Base-by-base conservation (phyloP, 1,140 invertebrate species). In the Propsilocerus akamusi region DNA sequence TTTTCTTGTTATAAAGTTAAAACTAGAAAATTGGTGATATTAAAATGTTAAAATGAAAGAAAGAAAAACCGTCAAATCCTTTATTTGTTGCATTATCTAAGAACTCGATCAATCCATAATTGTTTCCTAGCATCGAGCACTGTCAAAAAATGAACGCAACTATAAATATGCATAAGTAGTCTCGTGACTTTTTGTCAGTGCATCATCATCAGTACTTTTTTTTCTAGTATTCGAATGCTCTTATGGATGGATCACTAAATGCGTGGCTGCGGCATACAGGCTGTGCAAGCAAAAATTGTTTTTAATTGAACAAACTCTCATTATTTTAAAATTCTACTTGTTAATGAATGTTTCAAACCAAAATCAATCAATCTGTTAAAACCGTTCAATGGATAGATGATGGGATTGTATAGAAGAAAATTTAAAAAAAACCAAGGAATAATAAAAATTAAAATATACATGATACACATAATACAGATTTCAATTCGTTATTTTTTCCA, bases 201-300 rank as follows among this genome's bases (percentile, higher is more conserved):
- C 34, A 20, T 20, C 17, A 41, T 41, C 10, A 41, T 41, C 34
- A 17, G 34, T 41, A 14, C 10, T 41, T 41, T 20, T 14, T 20
- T 41, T 3, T 30, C n/a, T 20, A 41, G 22, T 41, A 20, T 41
- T 14, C 10, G n/a, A 30, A 3, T 30, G 10, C n/a, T 41, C 22
- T 41, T 41, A 41, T 41, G 34, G 34, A 41, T 41, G 10, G 34
- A 41, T 41, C 34, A 17, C 34, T 41, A 56, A 55, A 65, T 65
- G 63, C 63, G 63, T 65, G 63, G 63, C 63, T 64, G 61, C 63
- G 63, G 63, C 63, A 65, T 64, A 62, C 63, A 62, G 62, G 55
- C 56, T 58, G 62, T 66, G 63, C 63, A 66, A 64, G 64, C 63
- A 66, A 66, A 62, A 53, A 57, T 17, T 41, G 22, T 41, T 30